These are phyloP conservation scores for Patiria miniata DNA, from an alignment of 35 echinoderm and acorn worm genomes.

Conservation along the genomic window DNA sequence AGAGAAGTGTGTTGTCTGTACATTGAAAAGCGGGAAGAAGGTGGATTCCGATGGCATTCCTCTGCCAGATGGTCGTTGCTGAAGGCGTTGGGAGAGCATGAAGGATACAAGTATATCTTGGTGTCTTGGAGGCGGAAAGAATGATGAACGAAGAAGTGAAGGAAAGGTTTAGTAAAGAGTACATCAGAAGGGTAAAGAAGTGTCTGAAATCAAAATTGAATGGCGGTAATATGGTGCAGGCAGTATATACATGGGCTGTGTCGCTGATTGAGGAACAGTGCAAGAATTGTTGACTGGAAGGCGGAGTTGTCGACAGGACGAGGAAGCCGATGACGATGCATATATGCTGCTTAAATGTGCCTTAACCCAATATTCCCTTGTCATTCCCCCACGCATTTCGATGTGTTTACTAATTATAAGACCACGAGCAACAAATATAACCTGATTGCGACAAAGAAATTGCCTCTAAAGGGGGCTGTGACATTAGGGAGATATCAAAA, in stretches of 20 bases:
- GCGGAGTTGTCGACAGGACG: background rate
- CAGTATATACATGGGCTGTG: background rate
- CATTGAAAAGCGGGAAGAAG: background rate
- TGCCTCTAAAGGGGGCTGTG: too few relatives aligned
- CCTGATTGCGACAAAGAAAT: too few relatives aligned
- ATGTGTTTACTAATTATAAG: too few relatives aligned
- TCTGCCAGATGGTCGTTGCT: background rate
- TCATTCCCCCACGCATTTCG: too few relatives aligned
- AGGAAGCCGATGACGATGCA: conserved; percentile 1
- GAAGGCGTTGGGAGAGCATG: background rate
- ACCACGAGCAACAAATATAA: too few relatives aligned
- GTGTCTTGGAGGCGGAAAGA: background rate
- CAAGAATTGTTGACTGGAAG: background rate
- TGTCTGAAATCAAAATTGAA: background rate
- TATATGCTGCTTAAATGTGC: background rate
- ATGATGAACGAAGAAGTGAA: background rate
- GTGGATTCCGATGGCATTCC: background rate
- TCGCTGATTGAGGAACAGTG: background rate
- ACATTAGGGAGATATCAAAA: too few relatives aligned
- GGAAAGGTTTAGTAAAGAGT: background rate
- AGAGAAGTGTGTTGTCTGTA: background rate
- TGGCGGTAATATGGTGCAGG: background rate
- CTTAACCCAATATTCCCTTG: too few relatives aligned
- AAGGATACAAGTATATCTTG: background rate
- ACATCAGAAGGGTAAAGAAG: background rate